Evolutionary conservation across 2,888 invertebrate genomes (phyloP).

Genomic region (Caradrina clavipalpis): DNA sequence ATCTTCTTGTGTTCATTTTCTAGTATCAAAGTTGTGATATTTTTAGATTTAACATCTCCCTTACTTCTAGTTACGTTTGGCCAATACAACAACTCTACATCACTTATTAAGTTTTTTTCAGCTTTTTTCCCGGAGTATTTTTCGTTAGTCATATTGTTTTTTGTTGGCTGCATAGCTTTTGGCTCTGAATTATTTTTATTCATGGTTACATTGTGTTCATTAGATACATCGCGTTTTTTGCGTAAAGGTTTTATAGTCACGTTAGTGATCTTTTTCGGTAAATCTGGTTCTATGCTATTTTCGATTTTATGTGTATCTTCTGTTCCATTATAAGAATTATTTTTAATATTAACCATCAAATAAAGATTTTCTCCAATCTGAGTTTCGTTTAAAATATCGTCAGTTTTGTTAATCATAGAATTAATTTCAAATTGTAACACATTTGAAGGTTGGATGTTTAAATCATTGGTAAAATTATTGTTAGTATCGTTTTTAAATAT

Average conservation of each 20-base stretch:
- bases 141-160: conserved; percentile 46
- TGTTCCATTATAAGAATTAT: conserved; percentile 73
- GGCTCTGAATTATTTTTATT: conserved; percentile 24
- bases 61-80: conserved; percentile 70
- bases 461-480: conserved; percentile 42
- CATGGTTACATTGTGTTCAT: conserved; percentile 12
- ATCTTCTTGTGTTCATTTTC: conserved; percentile 81
- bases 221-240: conserved; percentile 72
- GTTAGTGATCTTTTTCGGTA: conserved; percentile 64
- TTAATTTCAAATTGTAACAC: conserved; percentile 52
- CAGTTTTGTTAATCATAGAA: conserved; percentile 61
- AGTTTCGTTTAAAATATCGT: conserved; percentile 66
- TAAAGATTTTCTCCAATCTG: conserved; percentile 73
- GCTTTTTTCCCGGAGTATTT: conserved; percentile 66
- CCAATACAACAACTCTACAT: conserved; percentile 82
- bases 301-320: conserved; percentile 70
- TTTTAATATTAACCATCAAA: conserved; percentile 76
- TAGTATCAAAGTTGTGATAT: conserved; percentile 80
- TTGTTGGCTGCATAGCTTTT: conserved; percentile 15
- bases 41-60: conserved; percentile 64
- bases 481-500: conserved; percentile 54
- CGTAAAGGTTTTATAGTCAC: conserved; percentile 69
- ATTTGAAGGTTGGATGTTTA: conserved; percentile 55
- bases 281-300: conserved; percentile 83
- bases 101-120: conserved; percentile 71